These are phyloP conservation scores for Coryphaenoides rupestris DNA, from an alignment of 2,113 vertebrate genomes.

Conservation along the genomic window DNA sequence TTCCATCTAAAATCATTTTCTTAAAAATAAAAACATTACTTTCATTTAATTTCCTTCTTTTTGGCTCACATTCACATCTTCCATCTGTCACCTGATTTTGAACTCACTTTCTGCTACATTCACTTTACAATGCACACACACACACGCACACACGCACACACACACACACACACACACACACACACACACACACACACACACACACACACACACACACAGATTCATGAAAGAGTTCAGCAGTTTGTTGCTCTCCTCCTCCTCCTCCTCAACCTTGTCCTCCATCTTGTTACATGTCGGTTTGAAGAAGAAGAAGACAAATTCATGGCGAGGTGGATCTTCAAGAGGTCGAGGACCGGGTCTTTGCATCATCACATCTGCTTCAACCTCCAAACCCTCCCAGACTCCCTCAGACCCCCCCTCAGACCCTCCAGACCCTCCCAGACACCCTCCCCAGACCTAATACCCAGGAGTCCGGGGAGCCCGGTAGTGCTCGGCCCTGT, in stretches of 20 bases:
- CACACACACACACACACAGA: conserved; percentile 62
- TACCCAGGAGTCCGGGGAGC: conserved; percentile 97
- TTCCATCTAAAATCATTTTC: conserved; percentile 59
- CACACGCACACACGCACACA: too few relatives aligned
- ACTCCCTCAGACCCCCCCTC: background rate
- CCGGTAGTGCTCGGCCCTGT: conserved; percentile 92
- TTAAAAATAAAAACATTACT: conserved; percentile 56
- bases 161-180: background rate
- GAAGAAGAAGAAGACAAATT: too few relatives aligned
- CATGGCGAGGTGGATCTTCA: background rate
- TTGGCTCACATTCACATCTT: conserved; percentile 79
- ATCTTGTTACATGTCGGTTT: too few relatives aligned
- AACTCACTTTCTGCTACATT: conserved; percentile 50
- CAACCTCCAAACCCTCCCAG: too few relatives aligned
- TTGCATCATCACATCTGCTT: conserved; percentile 1
- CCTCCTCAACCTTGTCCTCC: too few relatives aligned
- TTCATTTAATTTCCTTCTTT: conserved; percentile 80
- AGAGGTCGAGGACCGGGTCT: background rate
- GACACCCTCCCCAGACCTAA: conserved; percentile 68
- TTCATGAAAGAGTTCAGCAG: conserved; percentile 47
- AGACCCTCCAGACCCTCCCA: too few relatives aligned
- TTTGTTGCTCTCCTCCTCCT: background rate
- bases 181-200: too few relatives aligned
- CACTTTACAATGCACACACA: too few relatives aligned
- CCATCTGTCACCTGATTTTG: conserved; percentile 46